Percentiles rank a stretch among this genome's conserved stretches.
Conservation (phyloP, 2,888 invertebrate species). For the Trilocha varians region DNA sequence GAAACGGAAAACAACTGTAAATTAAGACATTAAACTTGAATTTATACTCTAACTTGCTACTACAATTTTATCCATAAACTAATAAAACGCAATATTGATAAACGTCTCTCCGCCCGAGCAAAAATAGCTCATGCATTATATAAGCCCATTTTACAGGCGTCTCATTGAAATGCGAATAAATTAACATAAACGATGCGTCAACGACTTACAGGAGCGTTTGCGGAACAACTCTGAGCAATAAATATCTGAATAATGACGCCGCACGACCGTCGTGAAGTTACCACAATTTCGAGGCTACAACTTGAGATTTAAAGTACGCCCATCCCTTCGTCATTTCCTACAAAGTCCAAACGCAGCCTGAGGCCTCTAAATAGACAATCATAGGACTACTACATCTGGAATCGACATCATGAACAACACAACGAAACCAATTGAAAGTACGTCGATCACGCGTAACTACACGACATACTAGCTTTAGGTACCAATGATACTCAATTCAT, state of each 20-base stretch:
- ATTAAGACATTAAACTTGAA: too few species aligned
- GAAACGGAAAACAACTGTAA: too few species aligned
- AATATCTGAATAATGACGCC: slow-evolving; percentile 46
- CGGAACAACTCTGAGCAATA: slow-evolving; percentile 42
- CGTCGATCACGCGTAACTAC: too few species aligned
- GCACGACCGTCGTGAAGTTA: slow-evolving; percentile 23
- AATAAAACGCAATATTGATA: too few species aligned
- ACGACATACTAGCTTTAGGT: too few species aligned
- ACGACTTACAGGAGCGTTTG: slow-evolving; percentile 33
- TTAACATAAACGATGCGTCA: slow-evolving; percentile 53
- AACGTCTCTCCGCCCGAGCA: slow-evolving; percentile 32
- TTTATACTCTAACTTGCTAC: too few species aligned
- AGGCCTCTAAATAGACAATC: too few species aligned
- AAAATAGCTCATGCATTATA: slow-evolving; percentile 49
- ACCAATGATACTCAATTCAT: too few species aligned
- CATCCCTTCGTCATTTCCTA: slow-evolving; percentile 9
- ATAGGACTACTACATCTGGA: too few species aligned
- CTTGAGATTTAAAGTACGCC: slow-evolving; percentile 35
- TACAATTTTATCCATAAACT: too few species aligned
- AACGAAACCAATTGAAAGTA: too few species aligned
- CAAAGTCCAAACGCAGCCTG: slow-evolving; percentile 4
- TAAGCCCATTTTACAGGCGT: slow-evolving; percentile 47
- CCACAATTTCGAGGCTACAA: slow-evolving; percentile 29
- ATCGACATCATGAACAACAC: too few species aligned
- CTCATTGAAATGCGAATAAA: slow-evolving; percentile 64